A percentile compares a stretch with the other conserved stretches of the same genome.
phyloP scores from a whole-genome alignment of 2,888 invertebrate genomes.

The Cheilosia impressa region DNA sequence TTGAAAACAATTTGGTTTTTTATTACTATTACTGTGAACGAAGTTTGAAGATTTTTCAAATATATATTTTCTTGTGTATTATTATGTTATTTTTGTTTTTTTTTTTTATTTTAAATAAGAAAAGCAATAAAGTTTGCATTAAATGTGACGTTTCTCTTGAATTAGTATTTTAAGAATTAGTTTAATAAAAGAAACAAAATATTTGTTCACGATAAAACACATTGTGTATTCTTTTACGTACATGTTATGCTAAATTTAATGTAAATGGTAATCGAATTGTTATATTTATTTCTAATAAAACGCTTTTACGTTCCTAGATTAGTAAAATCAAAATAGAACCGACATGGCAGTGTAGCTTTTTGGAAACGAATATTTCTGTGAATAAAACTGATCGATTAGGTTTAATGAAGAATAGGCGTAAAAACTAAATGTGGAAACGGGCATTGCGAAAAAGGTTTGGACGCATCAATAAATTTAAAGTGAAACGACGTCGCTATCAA shows the following conservation, averaged over 20 bases:
- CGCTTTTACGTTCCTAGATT: slow-evolving; percentile 30
- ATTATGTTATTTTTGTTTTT: too few relatives aligned
- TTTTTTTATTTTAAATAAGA: slow-evolving; percentile 50
- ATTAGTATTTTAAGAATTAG: slow-evolving; percentile 34
- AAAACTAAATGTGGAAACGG: neutral
- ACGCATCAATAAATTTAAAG: too few relatives aligned
- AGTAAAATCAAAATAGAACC: slow-evolving; percentile 12
- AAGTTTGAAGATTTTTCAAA: slow-evolving; percentile 45
- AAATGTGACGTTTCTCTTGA: slow-evolving; percentile 45
- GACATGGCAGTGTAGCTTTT: slow-evolving; percentile 61
- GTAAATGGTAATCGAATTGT: slow-evolving; percentile 38
- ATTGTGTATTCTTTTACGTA: slow-evolving; percentile 48
- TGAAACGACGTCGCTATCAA: too few relatives aligned
- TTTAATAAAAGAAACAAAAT: slow-evolving; percentile 23
- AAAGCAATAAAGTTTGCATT: slow-evolving; percentile 51
- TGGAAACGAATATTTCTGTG: slow-evolving; percentile 15
- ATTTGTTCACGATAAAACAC: slow-evolving; percentile 41
- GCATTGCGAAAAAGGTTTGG: too few relatives aligned
- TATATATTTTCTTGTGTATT: slow-evolving; percentile 28
- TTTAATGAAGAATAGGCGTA: neutral
- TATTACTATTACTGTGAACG: slow-evolving; percentile 25
- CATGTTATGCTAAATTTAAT: slow-evolving; percentile 37
- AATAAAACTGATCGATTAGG: neutral
- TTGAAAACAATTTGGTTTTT: slow-evolving; percentile 42
- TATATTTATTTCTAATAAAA: slow-evolving; percentile 20